These are phyloP conservation scores for Xyliphius kryptos DNA, from an alignment of 2,113 vertebrate genomes.

Conservation along the genomic window DNA sequence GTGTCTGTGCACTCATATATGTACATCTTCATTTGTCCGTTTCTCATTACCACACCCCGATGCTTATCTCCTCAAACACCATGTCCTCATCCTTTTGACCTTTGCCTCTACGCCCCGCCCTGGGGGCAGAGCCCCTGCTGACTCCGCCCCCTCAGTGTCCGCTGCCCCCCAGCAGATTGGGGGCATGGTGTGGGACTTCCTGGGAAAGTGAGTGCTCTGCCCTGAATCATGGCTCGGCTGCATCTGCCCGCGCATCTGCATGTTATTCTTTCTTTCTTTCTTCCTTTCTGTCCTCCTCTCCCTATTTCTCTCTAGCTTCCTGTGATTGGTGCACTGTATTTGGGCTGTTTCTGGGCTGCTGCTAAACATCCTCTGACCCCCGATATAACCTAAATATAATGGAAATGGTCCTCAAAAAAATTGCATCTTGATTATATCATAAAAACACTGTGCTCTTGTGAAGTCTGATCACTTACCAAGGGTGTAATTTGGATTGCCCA, in stretches of 20 bases:
- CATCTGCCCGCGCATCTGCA: conserved; percentile 35
- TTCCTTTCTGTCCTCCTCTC: conserved; percentile 2
- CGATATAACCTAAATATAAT: no score
- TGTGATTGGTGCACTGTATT: no score
- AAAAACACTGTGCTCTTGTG: no score
- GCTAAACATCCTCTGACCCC: no score
- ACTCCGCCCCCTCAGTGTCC: conserved; percentile 66
- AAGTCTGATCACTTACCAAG: no score
- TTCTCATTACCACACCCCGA: background rate
- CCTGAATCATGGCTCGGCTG: conserved; percentile 62
- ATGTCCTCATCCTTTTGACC: conserved; percentile 39
- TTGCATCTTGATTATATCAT: no score
- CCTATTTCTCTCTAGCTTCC: no score
- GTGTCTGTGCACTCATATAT: no score
- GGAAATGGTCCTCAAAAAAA: no score
- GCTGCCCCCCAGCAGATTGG: conserved; percentile 67
- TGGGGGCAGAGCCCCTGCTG: conserved; percentile 67
- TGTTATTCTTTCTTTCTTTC: conserved; percentile 8
- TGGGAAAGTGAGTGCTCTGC: conserved; percentile 72
- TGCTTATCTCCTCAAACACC: conserved; percentile 1
- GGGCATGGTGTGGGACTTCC: conserved; percentile 66
- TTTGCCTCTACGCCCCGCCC: conserved; percentile 49
- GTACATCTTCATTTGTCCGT: conserved; percentile 10
- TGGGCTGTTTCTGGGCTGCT: no score
- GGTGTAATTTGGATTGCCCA: no score